A percentile compares a stretch with the other conserved stretches of the same genome.
phyloP scores from a whole-genome alignment of 2,888 invertebrate genomes.

The Melieria crassipennis region DNA sequence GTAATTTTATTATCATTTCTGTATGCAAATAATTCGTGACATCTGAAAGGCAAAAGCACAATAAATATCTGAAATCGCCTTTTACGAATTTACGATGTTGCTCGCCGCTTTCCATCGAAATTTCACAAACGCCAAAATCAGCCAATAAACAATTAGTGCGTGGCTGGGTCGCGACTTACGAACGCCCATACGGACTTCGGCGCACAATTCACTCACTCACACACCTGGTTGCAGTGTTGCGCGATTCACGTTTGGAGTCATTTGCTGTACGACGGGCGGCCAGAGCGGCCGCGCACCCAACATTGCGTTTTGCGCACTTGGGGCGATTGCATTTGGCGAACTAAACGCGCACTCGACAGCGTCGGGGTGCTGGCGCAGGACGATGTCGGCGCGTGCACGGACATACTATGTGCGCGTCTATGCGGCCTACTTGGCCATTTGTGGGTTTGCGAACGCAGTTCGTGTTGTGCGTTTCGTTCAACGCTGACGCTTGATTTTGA shows the following conservation, averaged over 20 bases:
- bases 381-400: too few species aligned
- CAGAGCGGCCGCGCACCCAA: too few species aligned
- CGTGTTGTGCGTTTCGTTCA: neutral
- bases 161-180: neutral
- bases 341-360: too few species aligned
- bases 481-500: too few species aligned
- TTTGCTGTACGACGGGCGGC: too few species aligned
- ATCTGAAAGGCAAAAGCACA: conserved; percentile 2
- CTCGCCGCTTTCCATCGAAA: neutral
- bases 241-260: too few species aligned
- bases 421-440: conserved; percentile 56
- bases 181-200: neutral
- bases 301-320: too few species aligned
- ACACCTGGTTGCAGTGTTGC: too few species aligned
- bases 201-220: too few species aligned
- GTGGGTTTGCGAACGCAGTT: conserved; percentile 47
- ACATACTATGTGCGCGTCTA: neutral
- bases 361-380: too few species aligned
- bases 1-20: conserved; percentile 16
- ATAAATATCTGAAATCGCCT: neutral
- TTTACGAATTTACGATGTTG: conserved; percentile 16
- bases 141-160: conserved; percentile 12
- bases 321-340: too few species aligned
- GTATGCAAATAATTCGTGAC: neutral
- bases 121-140: conserved; percentile 20